Conservation (phyloP, 1,140 invertebrate genomes). For the Cherax quadricarinatus region DNA sequence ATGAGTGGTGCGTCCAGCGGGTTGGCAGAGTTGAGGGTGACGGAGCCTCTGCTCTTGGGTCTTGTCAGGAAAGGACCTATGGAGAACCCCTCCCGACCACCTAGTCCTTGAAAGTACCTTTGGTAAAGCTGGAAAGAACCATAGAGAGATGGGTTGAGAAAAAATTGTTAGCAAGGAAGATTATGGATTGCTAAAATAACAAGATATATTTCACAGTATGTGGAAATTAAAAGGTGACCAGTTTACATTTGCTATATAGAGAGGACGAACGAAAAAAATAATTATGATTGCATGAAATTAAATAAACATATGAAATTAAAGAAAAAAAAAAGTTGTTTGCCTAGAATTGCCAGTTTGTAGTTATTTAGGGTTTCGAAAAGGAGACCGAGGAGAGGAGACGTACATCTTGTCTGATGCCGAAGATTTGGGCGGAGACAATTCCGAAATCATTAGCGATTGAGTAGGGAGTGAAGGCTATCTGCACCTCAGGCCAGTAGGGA, state of each 20-base stretch:
- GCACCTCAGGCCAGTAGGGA: slow-evolving; percentile 38
- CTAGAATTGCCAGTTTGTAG: not conserved
- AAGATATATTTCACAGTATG: too few relatives aligned
- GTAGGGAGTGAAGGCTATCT: slow-evolving; percentile 36
- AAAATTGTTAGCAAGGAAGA: too few relatives aligned
- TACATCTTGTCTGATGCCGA: slow-evolving; percentile 1
- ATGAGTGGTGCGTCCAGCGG: slow-evolving; percentile 87
- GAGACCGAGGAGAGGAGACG: too few relatives aligned
- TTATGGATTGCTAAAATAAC: not conserved
- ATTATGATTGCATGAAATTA: not conserved
- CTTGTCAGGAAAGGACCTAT: slow-evolving; percentile 82
- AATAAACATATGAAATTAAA: too few relatives aligned
- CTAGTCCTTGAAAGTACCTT: not conserved
- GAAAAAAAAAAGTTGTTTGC: too few relatives aligned
- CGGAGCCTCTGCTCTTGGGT: slow-evolving; percentile 85
- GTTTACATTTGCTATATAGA: too few relatives aligned
- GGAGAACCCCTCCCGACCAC: slow-evolving; percentile 15
- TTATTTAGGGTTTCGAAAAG: too few relatives aligned
- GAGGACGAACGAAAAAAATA: not conserved
- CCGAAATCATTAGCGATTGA: slow-evolving; percentile 20
- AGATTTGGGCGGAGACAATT: slow-evolving; percentile 10
- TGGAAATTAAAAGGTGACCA: too few relatives aligned
- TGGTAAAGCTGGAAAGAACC: slow-evolving; percentile 7
- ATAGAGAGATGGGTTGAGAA: too few relatives aligned
- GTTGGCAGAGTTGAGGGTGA: slow-evolving; percentile 83